Conservation (phyloP, 1,140 invertebrate genomes). For the Anoplophora glabripennis region DNA sequence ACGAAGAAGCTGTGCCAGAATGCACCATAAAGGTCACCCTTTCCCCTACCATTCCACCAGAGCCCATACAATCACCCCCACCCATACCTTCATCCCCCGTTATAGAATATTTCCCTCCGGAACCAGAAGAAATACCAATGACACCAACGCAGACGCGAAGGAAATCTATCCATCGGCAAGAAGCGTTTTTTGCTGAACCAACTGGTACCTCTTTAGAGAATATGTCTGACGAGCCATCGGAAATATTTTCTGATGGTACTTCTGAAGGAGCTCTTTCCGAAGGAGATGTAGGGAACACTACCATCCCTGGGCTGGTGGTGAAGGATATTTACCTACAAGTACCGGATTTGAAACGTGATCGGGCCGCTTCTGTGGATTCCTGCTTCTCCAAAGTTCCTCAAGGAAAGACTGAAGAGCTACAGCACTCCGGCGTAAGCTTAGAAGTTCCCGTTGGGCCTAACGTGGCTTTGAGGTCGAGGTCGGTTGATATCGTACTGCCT, state of each 20-base stretch:
- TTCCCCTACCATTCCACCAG: slow-evolving; percentile 54
- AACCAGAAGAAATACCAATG: slow-evolving; percentile 34
- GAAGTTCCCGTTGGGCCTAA: slow-evolving; percentile 66
- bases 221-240: slow-evolving; percentile 57
- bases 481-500: slow-evolving; percentile 86
- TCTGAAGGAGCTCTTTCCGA: slow-evolving; percentile 53
- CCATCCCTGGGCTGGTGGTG: slow-evolving; percentile 48
- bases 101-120: slow-evolving; percentile 50
- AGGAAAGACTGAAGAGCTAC: slow-evolving; percentile 63
- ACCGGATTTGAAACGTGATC: slow-evolving; percentile 75
- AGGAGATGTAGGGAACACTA: slow-evolving; percentile 45
- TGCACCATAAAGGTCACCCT: slow-evolving; percentile 69
- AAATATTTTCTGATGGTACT: slow-evolving; percentile 51
- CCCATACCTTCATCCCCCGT: slow-evolving; percentile 49
- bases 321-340: slow-evolving; percentile 77
- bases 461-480: slow-evolving; percentile 73
- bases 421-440: slow-evolving; percentile 56
- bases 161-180: slow-evolving; percentile 71
- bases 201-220: slow-evolving; percentile 65
- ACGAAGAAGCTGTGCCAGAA: slow-evolving; percentile 49
- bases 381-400: slow-evolving; percentile 70
- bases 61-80: slow-evolving; percentile 50
- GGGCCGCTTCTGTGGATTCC: slow-evolving; percentile 81
- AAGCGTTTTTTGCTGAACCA: slow-evolving; percentile 72
- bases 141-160: slow-evolving; percentile 44